Conservation (phyloP, 2,888 invertebrate genomes). For the Metopia argyrocephala region DNA sequence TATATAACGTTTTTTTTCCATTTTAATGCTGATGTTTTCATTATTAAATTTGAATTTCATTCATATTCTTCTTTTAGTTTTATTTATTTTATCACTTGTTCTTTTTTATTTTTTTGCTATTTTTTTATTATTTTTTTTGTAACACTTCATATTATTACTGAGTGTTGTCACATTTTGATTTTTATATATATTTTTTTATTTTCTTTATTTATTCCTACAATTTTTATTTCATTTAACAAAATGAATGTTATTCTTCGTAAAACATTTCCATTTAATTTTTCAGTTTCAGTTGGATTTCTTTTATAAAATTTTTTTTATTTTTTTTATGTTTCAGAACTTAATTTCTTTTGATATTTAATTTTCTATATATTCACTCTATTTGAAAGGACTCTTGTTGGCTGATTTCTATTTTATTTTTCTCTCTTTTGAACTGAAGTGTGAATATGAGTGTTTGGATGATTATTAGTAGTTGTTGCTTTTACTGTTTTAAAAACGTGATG, state of each 20-base stretch:
- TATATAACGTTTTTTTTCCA: neutral
- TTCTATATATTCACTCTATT: slow-evolving; percentile 40
- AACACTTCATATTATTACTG: slow-evolving; percentile 64
- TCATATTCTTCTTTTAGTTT: slow-evolving; percentile 45
- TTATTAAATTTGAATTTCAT: slow-evolving; percentile 63
- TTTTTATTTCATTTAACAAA: slow-evolving; percentile 62
- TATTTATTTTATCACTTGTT: slow-evolving; percentile 47
- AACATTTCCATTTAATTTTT: slow-evolving; percentile 40
- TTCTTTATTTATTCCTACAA: slow-evolving; percentile 53
- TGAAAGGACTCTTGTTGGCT: neutral
- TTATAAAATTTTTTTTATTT: neutral
- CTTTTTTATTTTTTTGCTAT: slow-evolving; percentile 2
- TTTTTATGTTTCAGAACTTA: slow-evolving; percentile 33
- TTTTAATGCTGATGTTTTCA: slow-evolving; percentile 58
- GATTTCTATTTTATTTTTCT: neutral
- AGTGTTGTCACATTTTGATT: slow-evolving; percentile 9
- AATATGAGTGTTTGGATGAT: neutral
- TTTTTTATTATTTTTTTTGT: slow-evolving; percentile 26
- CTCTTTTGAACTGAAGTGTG: neutral
- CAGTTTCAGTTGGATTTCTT: slow-evolving; percentile 25
- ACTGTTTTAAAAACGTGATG: slow-evolving; percentile 27
- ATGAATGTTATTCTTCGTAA: slow-evolving; percentile 56
- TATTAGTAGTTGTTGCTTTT: neutral
- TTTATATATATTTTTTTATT: slow-evolving; percentile 30
- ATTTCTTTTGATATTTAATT: slow-evolving; percentile 58